A percentile compares a stretch with the other conserved stretches of the same genome.
These are phyloP conservation scores for Pterostichus madidus DNA, from an alignment of 2,888 invertebrate genomes.

Conservation along the genomic window DNA sequence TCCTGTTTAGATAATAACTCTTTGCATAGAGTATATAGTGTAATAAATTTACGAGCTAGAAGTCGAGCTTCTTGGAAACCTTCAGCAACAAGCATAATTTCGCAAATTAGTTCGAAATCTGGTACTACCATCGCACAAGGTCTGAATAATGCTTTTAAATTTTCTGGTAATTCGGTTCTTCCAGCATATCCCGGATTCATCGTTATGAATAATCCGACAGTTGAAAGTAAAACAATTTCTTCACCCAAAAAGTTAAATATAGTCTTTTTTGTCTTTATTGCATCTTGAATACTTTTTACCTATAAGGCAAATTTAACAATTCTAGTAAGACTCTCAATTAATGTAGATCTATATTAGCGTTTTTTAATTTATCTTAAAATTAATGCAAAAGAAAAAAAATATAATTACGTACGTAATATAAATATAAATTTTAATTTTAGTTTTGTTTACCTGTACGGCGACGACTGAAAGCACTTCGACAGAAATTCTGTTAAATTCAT, in stretches of 20 bases:
- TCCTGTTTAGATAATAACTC: conserved; percentile 96
- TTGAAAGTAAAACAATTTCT: conserved; percentile 85
- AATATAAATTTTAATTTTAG: neutral
- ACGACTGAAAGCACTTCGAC: conserved; percentile 97
- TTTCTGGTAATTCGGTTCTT: conserved; percentile 92
- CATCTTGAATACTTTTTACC: conserved; percentile 88
- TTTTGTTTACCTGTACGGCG: conserved; percentile 89
- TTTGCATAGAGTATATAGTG: conserved; percentile 92
- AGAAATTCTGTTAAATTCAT: conserved; percentile 97
- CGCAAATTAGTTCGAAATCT: conserved; percentile 96
- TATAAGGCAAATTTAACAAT: conserved; percentile 2
- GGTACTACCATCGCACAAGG: conserved; percentile 99
- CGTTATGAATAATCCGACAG: conserved; percentile 95
- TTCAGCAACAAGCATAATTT: conserved; percentile 98
- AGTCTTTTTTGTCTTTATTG: conserved; percentile 89
- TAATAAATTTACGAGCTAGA: conserved; percentile 95
- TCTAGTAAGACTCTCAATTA: too few species aligned
- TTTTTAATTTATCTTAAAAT: too few species aligned
- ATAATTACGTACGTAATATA: too few species aligned
- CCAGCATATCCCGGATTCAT: conserved; percentile 99
- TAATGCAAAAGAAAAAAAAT: too few species aligned
- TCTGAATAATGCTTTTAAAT: conserved; percentile 85
- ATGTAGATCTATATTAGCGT: too few species aligned
- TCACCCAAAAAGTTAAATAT: conserved; percentile 93
- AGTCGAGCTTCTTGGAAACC: conserved; percentile 95